Evolutionary conservation across 2,113 vertebrate genomes (phyloP), one percentile per base, ranked within the genome.

Genomic region (Henicopernis longicauda): DNA sequence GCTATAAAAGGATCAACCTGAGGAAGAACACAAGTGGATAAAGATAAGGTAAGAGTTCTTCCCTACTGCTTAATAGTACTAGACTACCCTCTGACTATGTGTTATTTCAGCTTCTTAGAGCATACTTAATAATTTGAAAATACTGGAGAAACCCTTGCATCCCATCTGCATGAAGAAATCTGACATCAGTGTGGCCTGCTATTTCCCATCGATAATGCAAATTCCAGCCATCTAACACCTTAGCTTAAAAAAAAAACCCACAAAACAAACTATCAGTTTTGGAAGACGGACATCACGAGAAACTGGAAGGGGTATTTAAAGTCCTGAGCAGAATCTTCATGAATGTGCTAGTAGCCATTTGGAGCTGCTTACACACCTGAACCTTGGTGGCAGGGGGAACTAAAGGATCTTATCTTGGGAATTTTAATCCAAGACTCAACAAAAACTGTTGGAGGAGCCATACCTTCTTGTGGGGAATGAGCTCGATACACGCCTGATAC

Each of bases 401-500:
- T 4, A 21, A 76, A 63, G 13, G n/a, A 44, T 34, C 18, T 36
- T 11, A 10, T 49, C 6, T 49, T 17, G 10, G 6, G 6, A 31
- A 18, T 52, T 69, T 78, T 31, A 78, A 45, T 25, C n/a, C 44
- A 66, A 34, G 61, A 65, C 27, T 55, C 14, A 17, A 23, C 8
- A n/a, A 11, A 26, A 55, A 21, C 32, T 63, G 40, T 10, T 29
- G 38, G 5, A 95, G 29, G 9, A 96, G 47, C 42, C 78, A 8
- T 98, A 99, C 99, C 99, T 99, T 99, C 97, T 99, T 99, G 96
- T 99, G 99, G 29, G 99, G 99, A 96, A 99, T 98, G 89, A 99
- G 98, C 78, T 99, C 99, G 50, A 99, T 80, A 94, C 99, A 99
- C 3, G 99, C 99, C 97, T 99, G 99, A 90, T 99, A 99, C 23